phyloP scores from a whole-genome alignment of 92 coral and sea anemone genomes.

The Phenganax stokvisi region DNA sequence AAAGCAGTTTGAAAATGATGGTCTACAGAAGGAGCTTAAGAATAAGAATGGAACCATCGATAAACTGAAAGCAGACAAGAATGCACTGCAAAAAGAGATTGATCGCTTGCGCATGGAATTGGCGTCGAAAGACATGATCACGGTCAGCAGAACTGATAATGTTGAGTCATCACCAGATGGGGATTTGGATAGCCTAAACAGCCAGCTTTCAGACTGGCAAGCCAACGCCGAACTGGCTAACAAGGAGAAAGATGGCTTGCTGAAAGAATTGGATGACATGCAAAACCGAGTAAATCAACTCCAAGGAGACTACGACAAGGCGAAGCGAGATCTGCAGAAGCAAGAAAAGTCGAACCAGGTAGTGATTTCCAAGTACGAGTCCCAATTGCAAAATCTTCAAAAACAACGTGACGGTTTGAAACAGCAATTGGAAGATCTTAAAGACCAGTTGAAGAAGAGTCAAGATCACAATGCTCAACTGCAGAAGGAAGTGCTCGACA shows the following conservation, averaged over 20 bases:
- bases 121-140: constrained; percentile 70
- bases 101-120: constrained; percentile 77
- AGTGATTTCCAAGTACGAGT: constrained; percentile 78
- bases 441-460: constrained; percentile 77
- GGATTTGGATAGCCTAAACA: constrained; percentile 69
- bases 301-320: constrained; percentile 73
- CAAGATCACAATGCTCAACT: constrained; percentile 69
- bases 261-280: constrained; percentile 65
- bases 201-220: constrained; percentile 85
- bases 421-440: constrained; percentile 66
- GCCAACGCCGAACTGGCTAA: constrained; percentile 75
- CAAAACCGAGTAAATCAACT: constrained; percentile 76
- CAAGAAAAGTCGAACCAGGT: constrained; percentile 70
- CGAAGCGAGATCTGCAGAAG: constrained; percentile 83
- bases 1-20: constrained; percentile 84
- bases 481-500: constrained; percentile 81
- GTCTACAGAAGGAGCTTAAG: constrained; percentile 67
- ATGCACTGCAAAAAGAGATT: constrained; percentile 58
- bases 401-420: constrained; percentile 86
- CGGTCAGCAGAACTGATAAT: constrained; percentile 53
- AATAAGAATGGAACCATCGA: constrained; percentile 64
- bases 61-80: constrained; percentile 70
- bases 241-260: constrained; percentile 88
- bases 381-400: constrained; percentile 74
- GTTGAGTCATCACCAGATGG: constrained; percentile 49